Evolutionary conservation across 1,140 invertebrate species (phyloP).

Genomic region (Trinorchestia longiramus): DNA sequence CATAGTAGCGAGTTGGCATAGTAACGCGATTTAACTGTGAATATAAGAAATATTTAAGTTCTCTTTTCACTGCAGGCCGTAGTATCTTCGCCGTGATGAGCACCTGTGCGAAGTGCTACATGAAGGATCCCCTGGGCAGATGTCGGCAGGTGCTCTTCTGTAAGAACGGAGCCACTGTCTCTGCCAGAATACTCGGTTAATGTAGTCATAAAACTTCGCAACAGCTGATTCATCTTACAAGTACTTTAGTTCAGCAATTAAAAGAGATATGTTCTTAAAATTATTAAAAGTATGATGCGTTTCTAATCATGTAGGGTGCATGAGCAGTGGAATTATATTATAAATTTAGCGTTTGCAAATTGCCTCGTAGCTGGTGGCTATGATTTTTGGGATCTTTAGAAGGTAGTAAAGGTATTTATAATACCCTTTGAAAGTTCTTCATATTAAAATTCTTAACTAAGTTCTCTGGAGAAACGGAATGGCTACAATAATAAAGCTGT

Average conservation of each 20-base stretch:
- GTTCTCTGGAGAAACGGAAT: background rate
- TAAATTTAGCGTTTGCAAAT: background rate
- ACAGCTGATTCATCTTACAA: background rate
- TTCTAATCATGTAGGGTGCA: background rate
- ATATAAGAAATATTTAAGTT: no score
- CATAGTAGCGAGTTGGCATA: no score
- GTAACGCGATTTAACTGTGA: no score
- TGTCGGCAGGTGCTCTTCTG: conserved; percentile 23
- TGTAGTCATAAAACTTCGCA: no score
- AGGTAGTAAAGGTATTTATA: background rate
- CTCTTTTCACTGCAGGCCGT: background rate
- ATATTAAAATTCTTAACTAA: background rate
- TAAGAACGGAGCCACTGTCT: conserved; percentile 24
- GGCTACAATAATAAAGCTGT: background rate
- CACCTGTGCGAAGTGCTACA: background rate
- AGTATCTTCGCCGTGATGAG: conserved; percentile 7
- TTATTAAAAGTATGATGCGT: background rate
- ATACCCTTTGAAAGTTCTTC: background rate
- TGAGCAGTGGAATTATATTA: background rate
- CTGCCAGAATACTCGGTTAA: background rate
- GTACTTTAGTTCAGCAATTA: background rate
- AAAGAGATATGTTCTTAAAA: background rate
- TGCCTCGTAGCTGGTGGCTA: background rate
- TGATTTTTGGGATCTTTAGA: background rate
- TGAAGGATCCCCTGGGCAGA: background rate